These are phyloP conservation scores for Leptura quadrifasciata DNA, from an alignment of 2,888 invertebrate genomes.

Conservation along the genomic window DNA sequence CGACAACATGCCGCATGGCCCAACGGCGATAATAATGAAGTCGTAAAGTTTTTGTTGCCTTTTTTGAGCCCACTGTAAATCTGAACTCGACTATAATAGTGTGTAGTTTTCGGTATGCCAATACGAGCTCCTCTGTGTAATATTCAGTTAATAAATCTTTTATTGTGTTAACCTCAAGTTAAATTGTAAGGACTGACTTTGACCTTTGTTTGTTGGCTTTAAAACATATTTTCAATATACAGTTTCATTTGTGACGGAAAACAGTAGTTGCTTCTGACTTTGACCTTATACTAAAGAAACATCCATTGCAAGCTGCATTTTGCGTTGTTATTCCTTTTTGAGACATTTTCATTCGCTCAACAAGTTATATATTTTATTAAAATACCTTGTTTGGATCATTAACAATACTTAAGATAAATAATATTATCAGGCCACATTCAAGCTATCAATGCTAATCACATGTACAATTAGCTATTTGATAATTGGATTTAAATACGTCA, in stretches of 20 bases:
- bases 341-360: neutral
- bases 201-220: neutral
- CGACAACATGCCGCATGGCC: too few relatives aligned
- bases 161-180: too few relatives aligned
- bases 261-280: too few relatives aligned
- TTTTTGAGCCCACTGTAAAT: too few relatives aligned
- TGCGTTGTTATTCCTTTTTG: neutral
- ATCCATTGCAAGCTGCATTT: neutral
- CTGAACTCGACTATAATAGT: too few relatives aligned
- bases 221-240: neutral
- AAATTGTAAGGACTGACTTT: neutral
- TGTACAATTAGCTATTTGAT: neutral
- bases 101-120: too few relatives aligned
- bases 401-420: neutral
- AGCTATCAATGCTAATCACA: neutral
- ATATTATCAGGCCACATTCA: neutral
- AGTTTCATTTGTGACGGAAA: too few relatives aligned
- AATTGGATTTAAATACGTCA: slow-evolving; percentile 1
- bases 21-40: too few relatives aligned
- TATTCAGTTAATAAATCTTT: too few relatives aligned
- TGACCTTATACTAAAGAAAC: neutral
- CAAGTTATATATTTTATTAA: neutral
- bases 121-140: too few relatives aligned
- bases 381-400: neutral
- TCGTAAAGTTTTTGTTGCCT: too few relatives aligned